Conservation (phyloP, 1,140 invertebrate genomes). For the Formica exsecta region DNA sequence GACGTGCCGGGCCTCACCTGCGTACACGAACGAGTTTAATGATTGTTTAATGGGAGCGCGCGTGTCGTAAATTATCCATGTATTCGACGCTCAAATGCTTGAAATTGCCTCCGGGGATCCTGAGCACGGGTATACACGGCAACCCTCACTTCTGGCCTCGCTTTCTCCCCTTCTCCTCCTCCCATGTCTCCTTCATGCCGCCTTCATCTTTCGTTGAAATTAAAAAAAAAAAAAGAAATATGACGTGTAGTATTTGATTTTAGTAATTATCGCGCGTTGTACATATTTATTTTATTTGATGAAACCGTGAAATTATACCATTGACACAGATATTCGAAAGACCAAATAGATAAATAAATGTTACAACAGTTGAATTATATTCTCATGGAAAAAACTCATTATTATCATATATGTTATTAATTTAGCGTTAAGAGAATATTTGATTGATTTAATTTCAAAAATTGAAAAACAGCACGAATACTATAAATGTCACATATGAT, state of each 20-base stretch:
- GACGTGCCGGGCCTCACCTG: slow-evolving; percentile 84
- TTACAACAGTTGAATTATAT: slow-evolving; percentile 9
- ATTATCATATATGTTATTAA: not conserved
- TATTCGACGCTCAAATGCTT: slow-evolving; percentile 86
- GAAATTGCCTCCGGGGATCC: slow-evolving; percentile 85
- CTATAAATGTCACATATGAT: not conserved
- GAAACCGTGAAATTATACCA: not conserved
- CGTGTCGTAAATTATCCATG: slow-evolving; percentile 86
- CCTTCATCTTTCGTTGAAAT: slow-evolving; percentile 52
- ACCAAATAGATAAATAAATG: not conserved
- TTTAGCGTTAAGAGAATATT: slow-evolving; percentile 10
- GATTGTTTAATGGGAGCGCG: slow-evolving; percentile 86
- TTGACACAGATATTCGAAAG: not conserved
- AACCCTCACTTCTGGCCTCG: slow-evolving; percentile 63
- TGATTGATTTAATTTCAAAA: not conserved
- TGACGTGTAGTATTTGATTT: not conserved
- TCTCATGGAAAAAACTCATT: not conserved
- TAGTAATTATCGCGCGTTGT: not conserved
- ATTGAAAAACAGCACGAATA: not conserved
- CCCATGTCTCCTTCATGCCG: slow-evolving; percentile 7
- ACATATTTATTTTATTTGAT: not conserved
- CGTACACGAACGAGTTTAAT: slow-evolving; percentile 87
- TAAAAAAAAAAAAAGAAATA: slow-evolving; percentile 9
- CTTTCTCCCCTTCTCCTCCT: slow-evolving; percentile 38
- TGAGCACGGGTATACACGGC: slow-evolving; percentile 66